phyloP scores from a whole-genome alignment of 1,140 invertebrate species.

The Drosophila sp. region DNA sequence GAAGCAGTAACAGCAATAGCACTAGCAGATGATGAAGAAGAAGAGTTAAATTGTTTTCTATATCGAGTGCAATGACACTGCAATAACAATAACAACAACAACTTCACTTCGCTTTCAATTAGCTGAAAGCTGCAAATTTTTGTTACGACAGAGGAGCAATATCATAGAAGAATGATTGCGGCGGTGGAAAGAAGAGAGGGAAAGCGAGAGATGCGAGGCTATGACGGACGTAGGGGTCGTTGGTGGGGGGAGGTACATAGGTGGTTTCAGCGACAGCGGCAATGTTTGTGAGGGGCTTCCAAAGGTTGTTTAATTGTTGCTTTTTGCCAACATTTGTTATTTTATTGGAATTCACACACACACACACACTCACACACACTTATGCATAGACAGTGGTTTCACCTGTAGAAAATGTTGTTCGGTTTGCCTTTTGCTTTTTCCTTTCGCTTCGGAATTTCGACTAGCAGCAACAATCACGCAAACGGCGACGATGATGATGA shows the following conservation, averaged over 20 bases:
- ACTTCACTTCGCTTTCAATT: conserved; percentile 59
- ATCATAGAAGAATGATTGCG: neutral
- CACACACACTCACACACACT: conserved; percentile 9
- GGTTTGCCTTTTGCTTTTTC: conserved; percentile 8
- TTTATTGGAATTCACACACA: conserved; percentile 33
- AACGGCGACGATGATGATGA: neutral
- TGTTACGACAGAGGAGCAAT: conserved; percentile 16
- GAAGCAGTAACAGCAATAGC: neutral
- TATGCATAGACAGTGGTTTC: neutral
- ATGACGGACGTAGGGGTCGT: neutral
- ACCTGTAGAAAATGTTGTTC: conserved; percentile 12
- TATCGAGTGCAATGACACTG: conserved; percentile 65
- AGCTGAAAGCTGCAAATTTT: conserved; percentile 60
- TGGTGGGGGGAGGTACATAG: neutral
- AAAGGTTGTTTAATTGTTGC: conserved; percentile 44
- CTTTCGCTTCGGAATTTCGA: neutral
- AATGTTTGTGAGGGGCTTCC: conserved; percentile 40
- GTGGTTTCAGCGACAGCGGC: conserved; percentile 14
- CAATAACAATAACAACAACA: conserved; percentile 45
- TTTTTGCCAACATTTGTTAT: conserved; percentile 21
- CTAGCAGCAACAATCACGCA: neutral
- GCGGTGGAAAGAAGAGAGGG: neutral
- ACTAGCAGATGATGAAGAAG: neutral
- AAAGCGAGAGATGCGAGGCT: neutral
- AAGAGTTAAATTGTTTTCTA: conserved; percentile 25